A percentile compares a stretch with the other conserved stretches of the same genome.
Evolutionary conservation across 37 sponge, comb jelly and placozoan genomes (phyloP).

Genomic region (Hexactinellida sp.): DNA sequence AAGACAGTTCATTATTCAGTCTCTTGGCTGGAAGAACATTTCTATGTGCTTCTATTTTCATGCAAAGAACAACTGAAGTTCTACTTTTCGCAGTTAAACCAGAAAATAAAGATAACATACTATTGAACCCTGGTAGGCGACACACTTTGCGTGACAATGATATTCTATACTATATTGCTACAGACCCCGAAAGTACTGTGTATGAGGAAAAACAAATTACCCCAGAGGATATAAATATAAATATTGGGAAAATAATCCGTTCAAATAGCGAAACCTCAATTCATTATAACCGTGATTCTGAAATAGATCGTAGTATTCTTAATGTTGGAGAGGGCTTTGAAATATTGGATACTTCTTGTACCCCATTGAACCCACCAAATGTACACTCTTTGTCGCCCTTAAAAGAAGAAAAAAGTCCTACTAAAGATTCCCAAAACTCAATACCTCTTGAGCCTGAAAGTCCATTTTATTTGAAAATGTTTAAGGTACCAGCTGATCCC

Average conservation of each 20-base stretch:
- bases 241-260: neutral
- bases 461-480: neutral
- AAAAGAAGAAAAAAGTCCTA: neutral
- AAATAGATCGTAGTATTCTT: neutral
- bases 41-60: slow-evolving; percentile 46
- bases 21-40: slow-evolving; percentile 59
- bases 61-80: neutral
- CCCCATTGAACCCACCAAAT: neutral
- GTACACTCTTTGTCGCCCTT: neutral
- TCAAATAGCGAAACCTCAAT: neutral
- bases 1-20: neutral
- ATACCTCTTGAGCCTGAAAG: neutral
- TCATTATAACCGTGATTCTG: neutral
- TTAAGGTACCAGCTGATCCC: neutral
- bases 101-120: neutral
- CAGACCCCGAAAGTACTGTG: slow-evolving; percentile 33
- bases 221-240: neutral
- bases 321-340: no score
- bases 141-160: slow-evolving; percentile 33
- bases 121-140: slow-evolving; percentile 50
- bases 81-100: neutral
- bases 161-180: slow-evolving; percentile 46
- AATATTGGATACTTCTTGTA: neutral
- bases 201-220: neutral
- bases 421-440: neutral